A percentile compares a stretch with the other conserved stretches of the same genome.
Evolutionary conservation across 2,113 vertebrate genomes (phyloP).

Genomic region (Sturnus vulgaris): DNA sequence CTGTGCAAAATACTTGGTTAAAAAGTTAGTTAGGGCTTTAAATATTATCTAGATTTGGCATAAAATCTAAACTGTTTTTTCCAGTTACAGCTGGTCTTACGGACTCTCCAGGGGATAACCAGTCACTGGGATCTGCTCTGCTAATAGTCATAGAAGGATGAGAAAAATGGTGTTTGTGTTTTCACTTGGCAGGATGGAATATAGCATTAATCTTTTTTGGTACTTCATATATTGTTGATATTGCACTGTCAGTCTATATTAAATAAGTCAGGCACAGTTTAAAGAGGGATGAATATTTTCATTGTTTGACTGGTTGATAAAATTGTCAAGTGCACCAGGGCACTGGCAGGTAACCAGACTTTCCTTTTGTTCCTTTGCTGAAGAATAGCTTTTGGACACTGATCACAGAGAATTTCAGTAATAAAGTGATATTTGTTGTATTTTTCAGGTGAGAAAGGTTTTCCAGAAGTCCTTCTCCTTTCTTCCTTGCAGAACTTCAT

Average conservation of each 20-base stretch:
- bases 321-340: not conserved
- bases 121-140: not conserved
- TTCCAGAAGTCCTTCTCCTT: not conserved
- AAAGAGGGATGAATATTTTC: not conserved
- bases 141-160: no score
- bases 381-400: not conserved
- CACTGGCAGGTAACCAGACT: not conserved
- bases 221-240: not conserved
- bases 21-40: not conserved
- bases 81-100: not conserved
- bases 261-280: not conserved
- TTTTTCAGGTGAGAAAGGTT: not conserved
- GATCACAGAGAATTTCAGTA: not conserved
- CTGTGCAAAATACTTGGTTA: not conserved
- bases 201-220: not conserved
- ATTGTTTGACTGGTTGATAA: not conserved
- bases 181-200: not conserved
- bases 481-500: not conserved
- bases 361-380: not conserved
- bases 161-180: not conserved
- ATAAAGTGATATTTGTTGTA: not conserved
- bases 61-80: not conserved
- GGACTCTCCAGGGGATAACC: not conserved
- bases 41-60: not conserved
- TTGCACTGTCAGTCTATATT: not conserved